A percentile compares a stretch with the other conserved stretches of the same genome.
phyloP scores from a whole-genome alignment of 2,113 vertebrate genomes.

The Otis tarda region DNA sequence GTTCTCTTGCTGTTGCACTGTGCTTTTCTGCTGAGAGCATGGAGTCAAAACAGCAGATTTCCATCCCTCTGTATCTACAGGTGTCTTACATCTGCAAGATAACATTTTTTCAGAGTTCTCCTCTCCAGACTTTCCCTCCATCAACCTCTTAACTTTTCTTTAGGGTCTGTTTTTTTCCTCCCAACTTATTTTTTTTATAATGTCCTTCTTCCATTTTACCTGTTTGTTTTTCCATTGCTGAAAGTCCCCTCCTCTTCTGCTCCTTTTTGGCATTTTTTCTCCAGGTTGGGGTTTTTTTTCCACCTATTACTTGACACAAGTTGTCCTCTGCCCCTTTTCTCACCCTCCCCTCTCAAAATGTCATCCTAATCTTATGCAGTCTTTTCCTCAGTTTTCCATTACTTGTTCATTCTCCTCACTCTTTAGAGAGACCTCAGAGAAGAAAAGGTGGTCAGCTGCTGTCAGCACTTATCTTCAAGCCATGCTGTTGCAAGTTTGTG shows the following conservation, averaged over 20 bases:
- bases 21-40: background rate
- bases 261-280: background rate
- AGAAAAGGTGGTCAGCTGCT: background rate
- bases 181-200: background rate
- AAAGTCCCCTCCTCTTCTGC: background rate
- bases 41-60: background rate
- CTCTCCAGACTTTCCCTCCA: background rate
- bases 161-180: background rate
- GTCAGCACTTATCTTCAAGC: background rate
- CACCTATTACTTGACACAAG: background rate
- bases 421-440: background rate
- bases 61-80: background rate
- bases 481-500: background rate
- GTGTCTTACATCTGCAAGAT: background rate
- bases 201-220: background rate
- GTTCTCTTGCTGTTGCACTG: background rate
- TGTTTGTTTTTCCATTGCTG: background rate
- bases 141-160: background rate
- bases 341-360: background rate
- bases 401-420: background rate
- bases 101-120: background rate
- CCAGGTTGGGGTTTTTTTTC: rapidly evolving
- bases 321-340: background rate
- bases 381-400: background rate
- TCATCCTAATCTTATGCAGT: background rate